Evolutionary conservation across 2,888 invertebrate species (phyloP).

Genomic region (Prosapia bicincta): DNA sequence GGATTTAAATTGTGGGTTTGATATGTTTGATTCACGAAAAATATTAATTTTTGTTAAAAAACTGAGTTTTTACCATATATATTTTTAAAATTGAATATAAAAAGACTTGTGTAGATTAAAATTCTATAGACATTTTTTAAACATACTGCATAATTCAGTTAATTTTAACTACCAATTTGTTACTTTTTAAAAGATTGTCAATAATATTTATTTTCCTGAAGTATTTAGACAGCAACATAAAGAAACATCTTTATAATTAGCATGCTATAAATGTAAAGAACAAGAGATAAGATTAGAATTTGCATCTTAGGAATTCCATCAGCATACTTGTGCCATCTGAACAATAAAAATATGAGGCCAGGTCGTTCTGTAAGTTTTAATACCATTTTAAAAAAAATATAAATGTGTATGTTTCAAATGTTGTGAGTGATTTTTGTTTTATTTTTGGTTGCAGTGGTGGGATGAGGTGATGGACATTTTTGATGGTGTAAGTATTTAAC

Average conservation of each 20-base stretch:
- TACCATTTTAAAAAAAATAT: conserved; percentile 18
- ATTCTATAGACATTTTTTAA: no score
- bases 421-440: conserved; percentile 50
- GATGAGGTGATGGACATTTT: conserved; percentile 96
- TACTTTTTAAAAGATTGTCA: neutral
- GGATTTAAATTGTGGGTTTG: no score
- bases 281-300: neutral
- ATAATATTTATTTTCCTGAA: neutral
- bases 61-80: no score
- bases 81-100: no score
- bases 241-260: neutral
- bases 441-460: conserved; percentile 85
- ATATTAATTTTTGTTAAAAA: no score
- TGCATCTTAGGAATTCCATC: neutral
- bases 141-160: no score
- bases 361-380: conserved; percentile 13
- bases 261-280: neutral
- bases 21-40: no score
- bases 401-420: conserved; percentile 33
- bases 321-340: neutral
- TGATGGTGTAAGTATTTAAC: conserved; percentile 76
- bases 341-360: conserved; percentile 12
- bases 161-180: no score
- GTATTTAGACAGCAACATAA: neutral
- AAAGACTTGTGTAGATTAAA: no score